Evolutionary conservation across 2,113 vertebrate genomes (phyloP).

Genomic region (Microtus richardsoni): DNA sequence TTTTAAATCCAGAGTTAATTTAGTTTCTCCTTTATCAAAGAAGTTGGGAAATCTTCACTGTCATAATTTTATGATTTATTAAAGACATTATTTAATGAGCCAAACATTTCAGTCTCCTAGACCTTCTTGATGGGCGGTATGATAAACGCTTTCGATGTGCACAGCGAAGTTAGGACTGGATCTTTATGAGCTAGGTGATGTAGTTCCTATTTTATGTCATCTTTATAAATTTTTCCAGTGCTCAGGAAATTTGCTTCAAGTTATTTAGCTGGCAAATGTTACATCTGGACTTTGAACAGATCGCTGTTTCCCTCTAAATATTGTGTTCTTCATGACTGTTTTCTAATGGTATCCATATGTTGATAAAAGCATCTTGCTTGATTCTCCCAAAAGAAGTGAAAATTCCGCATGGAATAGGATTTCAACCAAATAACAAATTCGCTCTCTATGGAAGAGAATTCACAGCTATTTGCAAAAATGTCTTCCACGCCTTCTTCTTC

Average conservation of each 20-base stretch:
- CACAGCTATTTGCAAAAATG: not conserved
- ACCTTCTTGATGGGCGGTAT: not conserved
- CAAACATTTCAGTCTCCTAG: not conserved
- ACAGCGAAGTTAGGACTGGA: not conserved
- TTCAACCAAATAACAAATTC: not conserved
- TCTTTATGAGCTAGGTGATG: not conserved
- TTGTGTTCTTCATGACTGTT: not conserved
- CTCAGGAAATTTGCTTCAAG: constrained; percentile 60
- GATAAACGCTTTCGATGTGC: not conserved
- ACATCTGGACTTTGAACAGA: constrained; percentile 45
- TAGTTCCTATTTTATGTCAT: not conserved
- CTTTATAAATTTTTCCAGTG: constrained; percentile 22
- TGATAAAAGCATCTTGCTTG: not conserved
- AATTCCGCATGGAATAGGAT: not conserved
- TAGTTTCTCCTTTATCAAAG: not conserved
- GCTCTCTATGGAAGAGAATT: not conserved
- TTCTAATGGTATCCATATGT: constrained; percentile 47
- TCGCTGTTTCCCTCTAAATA: constrained; percentile 32
- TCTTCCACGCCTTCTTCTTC: not conserved
- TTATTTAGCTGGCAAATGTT: constrained; percentile 33
- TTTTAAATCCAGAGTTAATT: constrained; percentile 36
- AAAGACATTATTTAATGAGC: not conserved
- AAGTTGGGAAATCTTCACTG: not conserved
- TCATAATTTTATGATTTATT: constrained; percentile 8
- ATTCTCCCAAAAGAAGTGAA: not conserved